Evolutionary conservation across 1,140 invertebrate species (phyloP).

Genomic region (Zaprionus capensis): DNA sequence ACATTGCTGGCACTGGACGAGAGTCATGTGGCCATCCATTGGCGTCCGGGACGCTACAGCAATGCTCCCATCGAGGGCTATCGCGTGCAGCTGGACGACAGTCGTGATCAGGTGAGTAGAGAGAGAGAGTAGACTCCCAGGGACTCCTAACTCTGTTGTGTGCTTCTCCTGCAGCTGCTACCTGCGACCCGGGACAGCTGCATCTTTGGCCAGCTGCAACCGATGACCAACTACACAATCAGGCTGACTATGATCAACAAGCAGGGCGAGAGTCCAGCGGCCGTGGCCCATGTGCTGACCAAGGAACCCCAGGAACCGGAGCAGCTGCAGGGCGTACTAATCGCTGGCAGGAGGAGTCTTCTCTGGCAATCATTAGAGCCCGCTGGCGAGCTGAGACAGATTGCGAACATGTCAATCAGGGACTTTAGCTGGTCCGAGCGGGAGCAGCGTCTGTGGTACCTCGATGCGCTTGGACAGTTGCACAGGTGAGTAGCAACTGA

Average conservation of each 20-base stretch:
- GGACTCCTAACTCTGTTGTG: neutral
- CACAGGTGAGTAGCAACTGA: slow-evolving; percentile 44
- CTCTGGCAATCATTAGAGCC: slow-evolving; percentile 89
- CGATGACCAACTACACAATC: slow-evolving; percentile 91
- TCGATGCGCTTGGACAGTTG: slow-evolving; percentile 85
- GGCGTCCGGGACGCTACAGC: slow-evolving; percentile 93
- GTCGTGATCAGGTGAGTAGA: slow-evolving; percentile 45
- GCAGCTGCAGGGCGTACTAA: slow-evolving; percentile 86
- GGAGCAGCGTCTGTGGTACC: slow-evolving; percentile 89
- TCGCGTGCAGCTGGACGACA: slow-evolving; percentile 88
- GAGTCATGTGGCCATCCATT: slow-evolving; percentile 93
- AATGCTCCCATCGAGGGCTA: slow-evolving; percentile 91
- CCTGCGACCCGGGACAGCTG: slow-evolving; percentile 36
- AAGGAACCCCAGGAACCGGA: slow-evolving; percentile 66
- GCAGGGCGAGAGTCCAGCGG: slow-evolving; percentile 90
- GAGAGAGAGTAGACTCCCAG: neutral
- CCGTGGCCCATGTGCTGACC: slow-evolving; percentile 73
- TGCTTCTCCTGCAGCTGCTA: slow-evolving; percentile 27
- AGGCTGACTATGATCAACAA: slow-evolving; percentile 92
- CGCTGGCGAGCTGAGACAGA: slow-evolving; percentile 85
- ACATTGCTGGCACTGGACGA: slow-evolving; percentile 92
- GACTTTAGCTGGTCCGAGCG: slow-evolving; percentile 91
- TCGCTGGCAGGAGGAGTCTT: slow-evolving; percentile 87
- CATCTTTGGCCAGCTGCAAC: slow-evolving; percentile 91
- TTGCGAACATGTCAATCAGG: slow-evolving; percentile 49